Base-by-base conservation (phyloP, 2,113 vertebrate species). In the Ornithorhynchus anatinus region DNA sequence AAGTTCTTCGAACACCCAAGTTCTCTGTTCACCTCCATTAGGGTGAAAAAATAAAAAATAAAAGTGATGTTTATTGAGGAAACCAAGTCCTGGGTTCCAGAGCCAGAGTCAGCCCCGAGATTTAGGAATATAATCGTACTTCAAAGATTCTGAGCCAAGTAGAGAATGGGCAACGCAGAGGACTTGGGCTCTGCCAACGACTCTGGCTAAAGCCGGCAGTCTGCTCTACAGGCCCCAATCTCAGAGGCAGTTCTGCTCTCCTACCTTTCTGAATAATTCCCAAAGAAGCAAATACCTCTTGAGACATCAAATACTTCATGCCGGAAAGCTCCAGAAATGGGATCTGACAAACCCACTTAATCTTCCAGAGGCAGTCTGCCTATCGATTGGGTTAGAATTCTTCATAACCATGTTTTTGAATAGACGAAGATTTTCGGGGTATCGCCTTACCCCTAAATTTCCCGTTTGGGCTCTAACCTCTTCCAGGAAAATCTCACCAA, bases 231-330 rank as follows among this genome's bases (percentile, higher is more conserved):
- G 48, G 63, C 53, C 59, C 45, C 23, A 42, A 36, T 48, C 62
- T 69, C 58, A 51, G 43, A 59, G 14, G 20, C 2, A 23, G 12
- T 72, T 15, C 74, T 52, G 20, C 61, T 16, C 8, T 74, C 56
- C 50, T 29, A 67, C 23, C 43, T 33, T 17, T 43, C 36, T 31
- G 33, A 50, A 73, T 29, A 59, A 50, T 43, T 52, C 52, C 59
- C 51, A 38, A 51, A 66, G 42, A 63, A 77, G n/a, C 37, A 62
- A 75, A 70, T 45, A 71, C 20, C 15, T 5, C 47, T 25, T 25
- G n/a, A 61, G 32, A 75, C 39, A 33, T 66, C 60, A 59, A 72
- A 39, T 39, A 72, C 35, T 77, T 74, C 40, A 48, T n/a, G 51
- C 11, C 17, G 76, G 50, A 42, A 69, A 75, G 20, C n/a, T 37